A percentile compares a stretch with the other conserved stretches of the same genome.
Evolutionary conservation across 1,140 invertebrate genomes (phyloP).

Genomic region (Chelonus insularis): DNA sequence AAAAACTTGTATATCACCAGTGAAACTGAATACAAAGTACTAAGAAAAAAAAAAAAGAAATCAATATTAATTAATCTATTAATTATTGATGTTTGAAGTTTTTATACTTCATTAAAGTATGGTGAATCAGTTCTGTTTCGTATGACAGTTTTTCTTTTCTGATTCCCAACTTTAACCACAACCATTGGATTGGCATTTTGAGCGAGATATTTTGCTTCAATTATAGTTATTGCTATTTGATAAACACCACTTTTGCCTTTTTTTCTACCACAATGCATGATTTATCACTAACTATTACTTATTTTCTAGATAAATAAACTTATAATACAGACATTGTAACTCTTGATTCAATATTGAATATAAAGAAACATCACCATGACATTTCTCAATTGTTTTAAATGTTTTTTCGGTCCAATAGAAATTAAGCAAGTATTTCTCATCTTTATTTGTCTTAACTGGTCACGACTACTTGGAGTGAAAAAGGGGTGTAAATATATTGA

Average conservation of each 20-base stretch:
- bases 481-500: slow-evolving; percentile 12
- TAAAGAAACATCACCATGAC: no score
- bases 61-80: slow-evolving; percentile 14
- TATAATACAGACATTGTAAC: no score
- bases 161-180: slow-evolving; percentile 62
- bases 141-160: slow-evolving; percentile 60
- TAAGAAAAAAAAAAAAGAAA: slow-evolving; percentile 49
- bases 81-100: slow-evolving; percentile 11
- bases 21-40: slow-evolving; percentile 56
- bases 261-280: slow-evolving; percentile 21
- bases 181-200: slow-evolving; percentile 63
- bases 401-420: no score
- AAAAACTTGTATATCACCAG: slow-evolving; percentile 43
- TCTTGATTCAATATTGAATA: no score
- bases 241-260: slow-evolving; percentile 40
- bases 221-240: slow-evolving; percentile 58
- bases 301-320: not conserved
- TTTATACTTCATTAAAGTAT: slow-evolving; percentile 64
- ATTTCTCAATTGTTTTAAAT: not conserved
- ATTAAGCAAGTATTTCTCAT: slow-evolving; percentile 5
- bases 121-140: slow-evolving; percentile 62
- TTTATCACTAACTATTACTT: not conserved
- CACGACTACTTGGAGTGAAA: not conserved
- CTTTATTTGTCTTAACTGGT: slow-evolving; percentile 22
- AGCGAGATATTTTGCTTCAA: slow-evolving; percentile 61